Base-by-base conservation (phyloP, 2,888 invertebrate genomes). In the Agrenia bidenticulata region DNA sequence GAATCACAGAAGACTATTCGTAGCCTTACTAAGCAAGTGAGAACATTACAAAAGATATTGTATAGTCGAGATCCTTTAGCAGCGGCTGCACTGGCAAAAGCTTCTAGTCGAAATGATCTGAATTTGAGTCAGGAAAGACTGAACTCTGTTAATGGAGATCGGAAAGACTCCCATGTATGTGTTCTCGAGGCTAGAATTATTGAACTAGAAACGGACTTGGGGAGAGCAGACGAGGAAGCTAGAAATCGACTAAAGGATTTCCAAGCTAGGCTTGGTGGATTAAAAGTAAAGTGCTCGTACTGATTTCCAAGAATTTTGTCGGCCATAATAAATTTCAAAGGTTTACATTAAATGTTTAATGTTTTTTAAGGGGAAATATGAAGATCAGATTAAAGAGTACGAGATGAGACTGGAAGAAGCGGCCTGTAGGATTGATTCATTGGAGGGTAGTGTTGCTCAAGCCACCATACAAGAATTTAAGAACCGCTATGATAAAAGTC, bases 41-140 rank as follows among this genome's bases (percentile, higher is more conserved):
- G 74, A 42, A 73, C 73, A 17, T 59, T 73, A 17, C 74, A 74
- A 39, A 70, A 66, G 55, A 73, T 74, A 39, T 50, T 73, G 23
- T 74, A 72, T 55, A 69, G 63, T 42, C 71, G 67, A 54, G 71
- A 74, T 42, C 42, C 66, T 1, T 32, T 61, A 19, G 66, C 68
- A 19, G 66, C 66, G 11, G 39, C 66, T 49, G 15, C 62, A 5
- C 5, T 17, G 51, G 26, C 13, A 7, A 45, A 45, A 45, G 21
- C 17, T 45, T 9, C 45, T 15, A 17, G n/a, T 51, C 15, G 24
- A 4, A 21, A 51, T 51, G 15, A 51, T 23, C 51, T 26, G 4
- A 45, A 19, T 45, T 24, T 23, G 23, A 51, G 51, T 24, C 51
- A 7, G 15, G 24, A 23, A 4, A 19, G 23, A 23, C 23, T 51